Base-by-base conservation (phyloP, 2,888 invertebrate genomes). In the Agriopis leucophaearia region DNA sequence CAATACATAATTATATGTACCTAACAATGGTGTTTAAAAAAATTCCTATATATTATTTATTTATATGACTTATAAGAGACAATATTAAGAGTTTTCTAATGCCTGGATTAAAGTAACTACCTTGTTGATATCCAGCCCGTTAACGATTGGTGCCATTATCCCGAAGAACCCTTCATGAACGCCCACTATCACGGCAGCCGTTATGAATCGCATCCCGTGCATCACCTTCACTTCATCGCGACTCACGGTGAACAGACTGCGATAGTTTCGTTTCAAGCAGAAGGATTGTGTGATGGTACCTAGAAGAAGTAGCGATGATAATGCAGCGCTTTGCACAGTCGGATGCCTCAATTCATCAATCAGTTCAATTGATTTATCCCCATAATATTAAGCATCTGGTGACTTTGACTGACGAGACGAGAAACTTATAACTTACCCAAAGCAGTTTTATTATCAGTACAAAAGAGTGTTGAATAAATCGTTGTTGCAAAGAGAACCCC, bases 181-280 rank as follows among this genome's bases (percentile, higher is more conserved):
- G 0, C 38, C 5, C 0, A 81, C 78, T 0, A 78, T 73, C 0
- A 78, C 8, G 0, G 18, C 1, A 0, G 81, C 16, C 0, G 66
- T 68, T 0, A 81, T 0, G 12, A 78, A 61, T 27, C 81, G 71
- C 4, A 81, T 74, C 0, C 82, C 83, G 7, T 75, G 79, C 8
- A 85, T 65, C 0, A 75, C 64, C 8, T 65, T 72, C 0, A 85
- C 78, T 13, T 83, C 84, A 9, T 78, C 77, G 9, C 64, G 71
- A 1, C 74, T 55, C 0, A 73, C 66, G 36, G 70, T 76, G 12
- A 73, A 68, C n/a, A 86, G 76, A 0, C 76, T 74, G 0, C 52
- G 66, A 56, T 74, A 75, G 52, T 85, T 86, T 0, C 73, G 73
- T 5, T 66, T 72, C 5, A 84, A 16, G 40, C 79, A 77, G 66